A percentile compares a stretch with the other conserved stretches of the same genome.
Evolutionary conservation across 2,888 invertebrate genomes (phyloP).

Genomic region (Dolomedes plantarius): DNA sequence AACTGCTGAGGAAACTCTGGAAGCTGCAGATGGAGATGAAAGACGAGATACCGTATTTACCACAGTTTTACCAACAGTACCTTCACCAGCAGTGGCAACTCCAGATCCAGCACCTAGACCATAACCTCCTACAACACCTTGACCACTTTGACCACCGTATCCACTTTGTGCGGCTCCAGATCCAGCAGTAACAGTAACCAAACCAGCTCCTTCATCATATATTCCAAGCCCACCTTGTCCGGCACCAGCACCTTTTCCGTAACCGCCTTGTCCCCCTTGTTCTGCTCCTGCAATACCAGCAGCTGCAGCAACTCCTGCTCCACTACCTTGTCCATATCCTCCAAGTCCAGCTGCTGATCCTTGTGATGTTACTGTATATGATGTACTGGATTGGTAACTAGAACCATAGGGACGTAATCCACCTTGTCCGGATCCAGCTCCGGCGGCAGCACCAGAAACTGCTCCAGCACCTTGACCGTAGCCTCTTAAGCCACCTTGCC

Average conservation of each 20-base stretch:
- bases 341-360: background rate
- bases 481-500: too few species aligned
- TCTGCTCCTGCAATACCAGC: background rate
- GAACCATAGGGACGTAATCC: too few species aligned
- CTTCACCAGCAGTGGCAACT: background rate
- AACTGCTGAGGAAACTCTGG: conserved; percentile 18
- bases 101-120: too few species aligned
- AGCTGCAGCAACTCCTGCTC: background rate
- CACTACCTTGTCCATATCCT: background rate
- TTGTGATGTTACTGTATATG: too few species aligned
- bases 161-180: too few species aligned
- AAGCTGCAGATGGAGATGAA: background rate
- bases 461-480: background rate
- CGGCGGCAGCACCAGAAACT: too few species aligned
- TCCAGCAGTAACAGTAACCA: too few species aligned
- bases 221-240: conserved; percentile 2
- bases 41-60: too few species aligned
- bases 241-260: background rate
- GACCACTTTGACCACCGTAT: too few species aligned
- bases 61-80: background rate
- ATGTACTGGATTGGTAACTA: too few species aligned
- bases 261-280: background rate
- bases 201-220: background rate
- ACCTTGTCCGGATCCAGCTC: background rate
- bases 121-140: too few species aligned